These are phyloP conservation scores for Spongilla lacustris DNA, from an alignment of 37 sponge, comb jelly and placozoan genomes.

Conservation along the genomic window DNA sequence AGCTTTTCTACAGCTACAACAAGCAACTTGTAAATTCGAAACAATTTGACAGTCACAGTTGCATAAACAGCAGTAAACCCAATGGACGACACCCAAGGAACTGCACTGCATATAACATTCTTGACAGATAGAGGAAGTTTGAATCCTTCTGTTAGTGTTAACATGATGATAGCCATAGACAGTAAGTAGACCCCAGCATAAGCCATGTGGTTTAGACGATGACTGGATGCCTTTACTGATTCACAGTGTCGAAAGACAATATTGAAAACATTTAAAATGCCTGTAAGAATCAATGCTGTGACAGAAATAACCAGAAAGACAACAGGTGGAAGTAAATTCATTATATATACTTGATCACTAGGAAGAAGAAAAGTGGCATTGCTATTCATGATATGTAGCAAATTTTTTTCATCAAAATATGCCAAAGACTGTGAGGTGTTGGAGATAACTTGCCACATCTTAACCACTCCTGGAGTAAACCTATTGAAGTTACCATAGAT, in stretches of 20 bases:
- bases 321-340: background rate
- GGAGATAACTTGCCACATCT: background rate
- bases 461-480: background rate
- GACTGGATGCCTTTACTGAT: background rate
- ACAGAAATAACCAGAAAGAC: background rate
- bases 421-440: background rate
- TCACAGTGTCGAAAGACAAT: background rate
- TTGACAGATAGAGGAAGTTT: background rate
- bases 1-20: background rate
- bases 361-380: background rate
- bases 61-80: background rate
- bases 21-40: background rate
- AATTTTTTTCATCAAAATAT: background rate
- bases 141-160: background rate
- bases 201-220: background rate
- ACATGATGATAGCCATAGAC: background rate
- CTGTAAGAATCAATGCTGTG: background rate
- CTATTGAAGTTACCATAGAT: background rate
- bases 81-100: background rate
- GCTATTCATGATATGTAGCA: background rate
- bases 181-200: background rate
- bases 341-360: background rate
- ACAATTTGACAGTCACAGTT: background rate
- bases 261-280: background rate
- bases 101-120: background rate